A percentile compares a stretch with the other conserved stretches of the same genome.
Conservation (phyloP, 2,797 vertebrate species). For the Trichosurus vulpecula region DNA sequence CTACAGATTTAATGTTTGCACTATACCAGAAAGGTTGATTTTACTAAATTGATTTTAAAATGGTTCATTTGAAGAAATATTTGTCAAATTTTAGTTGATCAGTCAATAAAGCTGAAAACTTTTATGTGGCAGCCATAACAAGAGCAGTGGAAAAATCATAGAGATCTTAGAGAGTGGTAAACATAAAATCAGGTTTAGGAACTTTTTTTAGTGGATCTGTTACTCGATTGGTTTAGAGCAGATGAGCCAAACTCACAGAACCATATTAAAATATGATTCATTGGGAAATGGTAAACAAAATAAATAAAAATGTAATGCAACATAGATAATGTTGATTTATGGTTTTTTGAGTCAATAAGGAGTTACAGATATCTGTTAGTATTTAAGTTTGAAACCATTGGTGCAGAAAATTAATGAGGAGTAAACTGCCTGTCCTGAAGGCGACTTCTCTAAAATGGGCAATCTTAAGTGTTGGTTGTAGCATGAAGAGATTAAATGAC, state of each 20-base stretch:
- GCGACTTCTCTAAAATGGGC: background rate
- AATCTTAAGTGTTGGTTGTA: background rate
- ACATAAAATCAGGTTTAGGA: background rate
- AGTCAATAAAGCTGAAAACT: background rate
- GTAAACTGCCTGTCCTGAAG: background rate
- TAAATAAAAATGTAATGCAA: background rate
- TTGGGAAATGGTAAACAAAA: background rate
- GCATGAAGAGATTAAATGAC: background rate
- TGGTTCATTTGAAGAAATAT: background rate
- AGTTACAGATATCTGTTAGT: background rate
- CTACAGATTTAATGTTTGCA: background rate
- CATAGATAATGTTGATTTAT: background rate
- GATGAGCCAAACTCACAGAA: background rate
- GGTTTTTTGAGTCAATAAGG: background rate
- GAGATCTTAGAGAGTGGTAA: background rate
- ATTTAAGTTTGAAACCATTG: background rate
- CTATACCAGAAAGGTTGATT: background rate
- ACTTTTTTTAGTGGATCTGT: background rate
- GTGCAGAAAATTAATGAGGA: background rate
- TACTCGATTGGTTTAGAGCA: background rate
- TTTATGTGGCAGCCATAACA: background rate
- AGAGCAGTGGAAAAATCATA: background rate
- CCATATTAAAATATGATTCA: background rate
- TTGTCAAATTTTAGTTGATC: background rate
- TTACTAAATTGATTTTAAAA: background rate